Evolutionary conservation across 2,888 invertebrate species (phyloP).

Genomic region (Prosapia bicincta): DNA sequence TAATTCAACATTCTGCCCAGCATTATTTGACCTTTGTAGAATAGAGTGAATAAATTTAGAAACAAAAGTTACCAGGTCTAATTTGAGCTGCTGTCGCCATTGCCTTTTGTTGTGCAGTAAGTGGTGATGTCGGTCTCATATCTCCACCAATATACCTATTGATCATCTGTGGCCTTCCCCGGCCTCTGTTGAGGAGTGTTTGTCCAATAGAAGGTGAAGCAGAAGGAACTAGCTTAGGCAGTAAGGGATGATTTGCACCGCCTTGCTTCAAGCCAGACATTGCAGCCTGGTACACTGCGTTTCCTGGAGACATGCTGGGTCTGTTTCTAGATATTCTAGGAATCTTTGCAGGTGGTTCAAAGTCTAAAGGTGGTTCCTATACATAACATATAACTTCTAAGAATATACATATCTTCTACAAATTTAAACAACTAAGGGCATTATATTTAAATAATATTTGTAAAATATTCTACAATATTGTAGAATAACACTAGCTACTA

Average conservation of each 20-base stretch:
- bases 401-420: no score
- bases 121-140: constrained; percentile 8
- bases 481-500: no score
- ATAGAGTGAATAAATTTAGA: no score
- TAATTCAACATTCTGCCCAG: no score
- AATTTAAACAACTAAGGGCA: no score
- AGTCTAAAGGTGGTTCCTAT: constrained; percentile 78
- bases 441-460: no score
- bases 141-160: constrained; percentile 22
- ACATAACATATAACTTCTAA: no score
- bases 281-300: constrained; percentile 46
- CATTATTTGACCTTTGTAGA: no score
- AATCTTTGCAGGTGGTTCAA: constrained; percentile 93
- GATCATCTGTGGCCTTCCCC: constrained; percentile 36
- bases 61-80: constrained; percentile 22
- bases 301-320: constrained; percentile 36
- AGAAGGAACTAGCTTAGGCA: constrained; percentile 49
- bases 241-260: constrained; percentile 43
- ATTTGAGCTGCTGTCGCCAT: constrained; percentile 15
- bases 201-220: constrained; percentile 36
- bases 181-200: constrained; percentile 42
- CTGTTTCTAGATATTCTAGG: constrained; percentile 60
- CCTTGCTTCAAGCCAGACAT: constrained; percentile 38
- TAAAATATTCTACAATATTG: no score
- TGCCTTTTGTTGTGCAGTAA: constrained; percentile 23